phyloP scores from a whole-genome alignment of 2,797 vertebrate genomes.

The Manis pentadactyla region DNA sequence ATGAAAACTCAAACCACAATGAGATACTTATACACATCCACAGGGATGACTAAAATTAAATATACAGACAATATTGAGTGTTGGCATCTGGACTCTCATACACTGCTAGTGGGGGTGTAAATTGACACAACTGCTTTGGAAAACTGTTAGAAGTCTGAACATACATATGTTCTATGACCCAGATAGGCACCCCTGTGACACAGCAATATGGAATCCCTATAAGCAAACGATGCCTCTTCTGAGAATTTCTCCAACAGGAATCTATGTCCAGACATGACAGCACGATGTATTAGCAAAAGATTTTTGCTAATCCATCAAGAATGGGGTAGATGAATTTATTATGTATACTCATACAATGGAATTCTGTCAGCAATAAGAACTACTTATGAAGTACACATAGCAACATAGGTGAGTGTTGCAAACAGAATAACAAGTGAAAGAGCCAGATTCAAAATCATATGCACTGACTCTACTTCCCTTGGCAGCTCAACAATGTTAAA shows the following conservation, averaged over 20 bases:
- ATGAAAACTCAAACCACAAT: not conserved
- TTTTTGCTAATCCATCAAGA: not conserved
- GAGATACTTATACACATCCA: not conserved
- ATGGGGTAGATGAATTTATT: not conserved
- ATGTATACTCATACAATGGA: not conserved
- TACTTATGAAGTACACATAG: not conserved
- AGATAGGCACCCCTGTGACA: not conserved
- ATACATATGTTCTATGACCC: not conserved
- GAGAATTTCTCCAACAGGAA: not conserved
- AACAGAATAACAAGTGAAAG: not conserved
- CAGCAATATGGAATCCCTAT: not conserved
- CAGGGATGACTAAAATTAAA: constrained; percentile 17
- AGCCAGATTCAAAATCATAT: not conserved
- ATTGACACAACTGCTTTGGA: not conserved
- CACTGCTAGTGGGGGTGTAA: not conserved
- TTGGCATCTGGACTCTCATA: not conserved
- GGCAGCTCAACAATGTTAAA: not conserved
- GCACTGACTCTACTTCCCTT: not conserved
- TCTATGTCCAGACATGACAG: not conserved
- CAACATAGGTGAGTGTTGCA: not conserved
- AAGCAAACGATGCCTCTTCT: not conserved
- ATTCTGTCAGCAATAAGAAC: not conserved
- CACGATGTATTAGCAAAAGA: not conserved
- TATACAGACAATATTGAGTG: not conserved
- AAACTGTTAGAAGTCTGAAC: not conserved